phyloP scores from a whole-genome alignment of 2,113 vertebrate species.

The Mystacornis crossleyi region DNA sequence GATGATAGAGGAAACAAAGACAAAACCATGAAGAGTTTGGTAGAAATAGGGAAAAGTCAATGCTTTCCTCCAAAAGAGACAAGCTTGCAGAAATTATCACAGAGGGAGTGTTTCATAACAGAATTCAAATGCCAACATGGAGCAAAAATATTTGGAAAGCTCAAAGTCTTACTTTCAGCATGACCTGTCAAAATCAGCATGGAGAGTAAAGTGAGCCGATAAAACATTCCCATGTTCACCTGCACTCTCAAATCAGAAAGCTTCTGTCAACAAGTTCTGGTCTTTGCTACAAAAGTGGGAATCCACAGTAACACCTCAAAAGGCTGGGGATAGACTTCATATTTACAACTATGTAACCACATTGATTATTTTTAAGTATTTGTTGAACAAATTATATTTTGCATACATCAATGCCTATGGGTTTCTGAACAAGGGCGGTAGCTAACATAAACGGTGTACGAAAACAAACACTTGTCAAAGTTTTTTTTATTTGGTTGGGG shows the following conservation, averaged over 20 bases:
- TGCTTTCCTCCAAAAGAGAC: constrained; percentile 50
- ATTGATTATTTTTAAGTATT: background rate
- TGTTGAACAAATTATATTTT: background rate
- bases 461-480: background rate
- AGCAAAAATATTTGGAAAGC: background rate
- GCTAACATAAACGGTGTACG: background rate
- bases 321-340: background rate
- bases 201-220: background rate
- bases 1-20: constrained; percentile 3
- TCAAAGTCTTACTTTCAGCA: background rate
- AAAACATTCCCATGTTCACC: background rate
- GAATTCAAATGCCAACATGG: constrained; percentile 51
- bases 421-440: background rate
- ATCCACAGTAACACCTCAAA: background rate
- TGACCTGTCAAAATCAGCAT: background rate
- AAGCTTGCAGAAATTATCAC: constrained; percentile 62
- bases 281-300: background rate
- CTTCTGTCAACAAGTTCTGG: background rate
- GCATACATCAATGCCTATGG: background rate
- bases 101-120: constrained; percentile 63
- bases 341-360: background rate
- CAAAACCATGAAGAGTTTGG: constrained; percentile 55
- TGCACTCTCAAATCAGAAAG: background rate
- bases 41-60: constrained; percentile 64
- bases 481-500: no score